Conservation (phyloP, 1,140 invertebrate species). For the Ostrea edulis region DNA sequence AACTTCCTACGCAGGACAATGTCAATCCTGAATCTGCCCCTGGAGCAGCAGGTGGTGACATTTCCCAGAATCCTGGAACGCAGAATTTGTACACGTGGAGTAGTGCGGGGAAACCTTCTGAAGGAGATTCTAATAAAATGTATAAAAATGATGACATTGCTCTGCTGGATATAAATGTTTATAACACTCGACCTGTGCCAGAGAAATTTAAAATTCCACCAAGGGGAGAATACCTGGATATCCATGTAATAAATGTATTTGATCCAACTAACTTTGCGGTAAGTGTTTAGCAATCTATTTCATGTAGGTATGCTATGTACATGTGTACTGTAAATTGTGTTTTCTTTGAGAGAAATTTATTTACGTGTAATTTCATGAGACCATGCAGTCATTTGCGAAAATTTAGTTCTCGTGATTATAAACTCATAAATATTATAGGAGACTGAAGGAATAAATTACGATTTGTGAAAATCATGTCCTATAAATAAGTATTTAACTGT, state of each 20-base stretch:
- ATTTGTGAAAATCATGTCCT: too few relatives aligned
- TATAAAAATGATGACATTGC: slow-evolving; percentile 36
- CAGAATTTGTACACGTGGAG: slow-evolving; percentile 49
- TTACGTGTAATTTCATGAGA: too few relatives aligned
- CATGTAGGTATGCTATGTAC: too few relatives aligned
- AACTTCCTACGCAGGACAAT: neutral
- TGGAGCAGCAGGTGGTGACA: neutral
- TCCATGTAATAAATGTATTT: slow-evolving; percentile 55
- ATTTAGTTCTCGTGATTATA: too few relatives aligned
- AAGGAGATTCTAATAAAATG: neutral
- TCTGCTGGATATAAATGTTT: slow-evolving; percentile 25
- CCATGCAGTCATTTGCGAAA: too few relatives aligned
- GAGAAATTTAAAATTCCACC: slow-evolving; percentile 41
- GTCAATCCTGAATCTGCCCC: neutral
- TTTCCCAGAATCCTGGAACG: neutral
- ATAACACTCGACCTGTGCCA: slow-evolving; percentile 50
- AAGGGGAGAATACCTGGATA: slow-evolving; percentile 50
- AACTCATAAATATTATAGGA: too few relatives aligned
- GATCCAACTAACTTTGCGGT: slow-evolving; percentile 67
- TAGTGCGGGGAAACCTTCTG: neutral
- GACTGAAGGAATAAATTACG: too few relatives aligned
- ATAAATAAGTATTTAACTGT: too few relatives aligned
- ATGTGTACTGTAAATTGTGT: too few relatives aligned
- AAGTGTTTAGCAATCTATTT: slow-evolving; percentile 21
- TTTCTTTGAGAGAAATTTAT: too few relatives aligned